Evolutionary conservation across 2,113 vertebrate species (phyloP), one percentile per base, ranked within the genome.

Genomic region (Lethenteron reissneri): DNA sequence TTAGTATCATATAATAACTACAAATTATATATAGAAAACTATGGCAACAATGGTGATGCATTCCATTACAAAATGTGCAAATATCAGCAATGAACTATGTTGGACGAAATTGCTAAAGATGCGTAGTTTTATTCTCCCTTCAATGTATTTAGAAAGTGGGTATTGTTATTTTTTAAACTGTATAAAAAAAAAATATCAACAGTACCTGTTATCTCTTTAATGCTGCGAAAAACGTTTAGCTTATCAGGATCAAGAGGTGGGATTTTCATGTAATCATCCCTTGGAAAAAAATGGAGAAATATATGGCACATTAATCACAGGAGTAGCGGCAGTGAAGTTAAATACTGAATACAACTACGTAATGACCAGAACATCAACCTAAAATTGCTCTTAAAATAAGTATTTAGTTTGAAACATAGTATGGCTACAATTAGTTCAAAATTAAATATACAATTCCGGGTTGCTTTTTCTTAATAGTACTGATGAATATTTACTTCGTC

Each of bases 121-220:
- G 7, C 3, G 8, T 64, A 19, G 14, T 5, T 8, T n/a, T 68
- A 25, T 68, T n/a, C 25, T n/a, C 25, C n/a, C 25, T n/a, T 68
- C 9, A 10, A 25, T 68, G 64, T 68, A 25, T 68, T n/a, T 68
- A 41, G 64, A 17, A 25, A 17, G 64, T 68, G 64, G n/a, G 64
- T 68, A 25, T 68, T n/a, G n/a, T n/a, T 68, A 10, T 68, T n/a
- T 68, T 15, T 68, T n/a, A 17, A 25, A 17, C n/a, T 68, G 64
- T 68, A 25, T 68, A 14, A 64, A 14, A 64, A 14, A 64, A 8
- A 14, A 5, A 64, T 64, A 11, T 68, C 25, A 17, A 25, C 64
- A 11, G n/a, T 84, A 95, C 94, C 94, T 85, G 94, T 99, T 81
- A 97, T 92, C 79, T 97, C 91, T 78, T 83, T 83, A 72, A 99